These are phyloP conservation scores for Amphilophus citrinellus DNA, from an alignment of 2,113 vertebrate species.

Conservation along the genomic window DNA sequence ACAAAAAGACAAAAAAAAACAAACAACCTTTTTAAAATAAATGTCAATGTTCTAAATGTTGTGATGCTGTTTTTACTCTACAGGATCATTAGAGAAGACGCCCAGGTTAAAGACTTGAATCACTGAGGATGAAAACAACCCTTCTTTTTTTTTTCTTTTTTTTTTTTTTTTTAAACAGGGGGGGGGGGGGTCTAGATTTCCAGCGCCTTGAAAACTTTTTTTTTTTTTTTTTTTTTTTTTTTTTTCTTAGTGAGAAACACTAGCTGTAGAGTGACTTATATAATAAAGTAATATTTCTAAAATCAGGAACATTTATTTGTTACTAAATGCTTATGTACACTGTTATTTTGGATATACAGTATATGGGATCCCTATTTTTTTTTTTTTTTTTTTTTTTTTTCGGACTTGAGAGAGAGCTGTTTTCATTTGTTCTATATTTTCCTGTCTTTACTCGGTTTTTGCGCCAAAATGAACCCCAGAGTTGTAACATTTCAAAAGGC, in stretches of 20 bases:
- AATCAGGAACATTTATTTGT: slow-evolving; percentile 88
- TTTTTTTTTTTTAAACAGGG: slow-evolving; percentile 88
- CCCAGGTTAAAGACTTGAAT: slow-evolving; percentile 82
- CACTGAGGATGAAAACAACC: slow-evolving; percentile 85
- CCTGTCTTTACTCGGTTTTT: slow-evolving; percentile 82
- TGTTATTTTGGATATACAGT: slow-evolving; percentile 85
- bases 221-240: slow-evolving; percentile 4
- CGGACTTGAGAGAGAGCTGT: slow-evolving; percentile 75
- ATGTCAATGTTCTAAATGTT: not conserved
- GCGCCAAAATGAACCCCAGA: slow-evolving; percentile 86
- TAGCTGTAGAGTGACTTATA: slow-evolving; percentile 97
- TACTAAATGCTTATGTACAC: slow-evolving; percentile 92
- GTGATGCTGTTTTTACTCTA: not conserved
- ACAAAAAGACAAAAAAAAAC: not conserved
- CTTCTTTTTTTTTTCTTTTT: slow-evolving; percentile 80
- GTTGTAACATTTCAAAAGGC: slow-evolving; percentile 92
- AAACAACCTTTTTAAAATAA: not conserved
- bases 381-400: slow-evolving; percentile 69
- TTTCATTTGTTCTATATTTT: slow-evolving; percentile 75
- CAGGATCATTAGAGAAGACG: slow-evolving; percentile 94
- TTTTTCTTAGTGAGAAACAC: slow-evolving; percentile 96
- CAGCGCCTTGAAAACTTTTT: slow-evolving; percentile 96
- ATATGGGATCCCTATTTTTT: slow-evolving; percentile 75
- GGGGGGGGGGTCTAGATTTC: slow-evolving; percentile 91
- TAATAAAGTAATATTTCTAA: slow-evolving; percentile 91